Conservation (phyloP, 1,140 invertebrate species). For the Halictus rubicundus region DNA sequence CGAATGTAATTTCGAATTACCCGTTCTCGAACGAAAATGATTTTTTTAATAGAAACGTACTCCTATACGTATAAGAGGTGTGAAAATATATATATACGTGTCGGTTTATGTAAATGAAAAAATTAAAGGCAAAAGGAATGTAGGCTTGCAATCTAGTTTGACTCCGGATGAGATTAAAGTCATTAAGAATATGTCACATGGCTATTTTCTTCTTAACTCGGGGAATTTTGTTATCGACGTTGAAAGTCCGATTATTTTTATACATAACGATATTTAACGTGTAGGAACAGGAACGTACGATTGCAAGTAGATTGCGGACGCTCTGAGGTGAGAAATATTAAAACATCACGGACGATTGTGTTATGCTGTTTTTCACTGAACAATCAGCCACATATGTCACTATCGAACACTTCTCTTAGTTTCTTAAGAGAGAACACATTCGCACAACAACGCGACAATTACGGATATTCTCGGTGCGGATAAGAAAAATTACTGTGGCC, state of each 20-base stretch:
- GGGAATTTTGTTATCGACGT: neutral
- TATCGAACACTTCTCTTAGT: slow-evolving; percentile 35
- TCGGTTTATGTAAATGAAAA: neutral
- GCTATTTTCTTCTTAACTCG: neutral
- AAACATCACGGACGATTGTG: slow-evolving; percentile 7
- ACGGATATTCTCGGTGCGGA: slow-evolving; percentile 7
- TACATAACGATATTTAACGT: neutral
- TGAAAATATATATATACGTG: neutral
- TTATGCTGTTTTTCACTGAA: slow-evolving; percentile 32
- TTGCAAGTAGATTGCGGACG: slow-evolving; percentile 10
- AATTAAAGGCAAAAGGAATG: neutral
- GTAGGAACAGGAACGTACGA: slow-evolving; percentile 11
- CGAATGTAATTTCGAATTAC: neutral
- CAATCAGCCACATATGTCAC: slow-evolving; percentile 33
- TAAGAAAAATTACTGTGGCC: slow-evolving; percentile 29
- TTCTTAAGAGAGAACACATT: slow-evolving; percentile 21
- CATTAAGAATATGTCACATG: slow-evolving; percentile 7
- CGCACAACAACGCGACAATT: neutral
- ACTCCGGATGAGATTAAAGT: neutral
- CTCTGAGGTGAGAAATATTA: slow-evolving; percentile 5
- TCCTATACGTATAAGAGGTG: neutral
- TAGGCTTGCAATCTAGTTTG: neutral
- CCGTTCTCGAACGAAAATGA: neutral
- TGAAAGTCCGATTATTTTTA: neutral
- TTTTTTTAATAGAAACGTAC: neutral